Base-by-base conservation (phyloP, 1,140 invertebrate genomes). In the Calycopis cecrops region DNA sequence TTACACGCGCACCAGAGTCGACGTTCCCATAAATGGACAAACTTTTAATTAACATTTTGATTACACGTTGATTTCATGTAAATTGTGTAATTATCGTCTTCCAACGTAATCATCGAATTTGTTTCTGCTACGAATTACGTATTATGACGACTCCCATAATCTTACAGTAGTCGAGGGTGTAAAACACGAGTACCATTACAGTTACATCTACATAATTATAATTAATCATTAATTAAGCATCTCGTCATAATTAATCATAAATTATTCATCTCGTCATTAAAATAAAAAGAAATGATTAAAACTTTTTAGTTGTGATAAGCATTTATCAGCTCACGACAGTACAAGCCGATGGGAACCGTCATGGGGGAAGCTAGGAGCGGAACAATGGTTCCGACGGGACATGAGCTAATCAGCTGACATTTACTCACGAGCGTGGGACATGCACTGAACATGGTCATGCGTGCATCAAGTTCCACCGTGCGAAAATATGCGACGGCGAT, bases 401-500 rank as follows among this genome's bases (percentile, higher is more conserved):
- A 62, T 64, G 63, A 68, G 65, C 63, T 67, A 74, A 69, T 71
- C 69, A 72, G 72, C 67, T 71, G 72, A 72, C 63, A 58, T 18
- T 49, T 34, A 49, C 51, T 59, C 59, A 65, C 55, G 66, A 73
- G 59, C 72, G 70, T 69, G 72, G 66, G 71, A 74, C 59, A 63
- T 48, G 63, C 62, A 63, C 60, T 62, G 67, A 63, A 17, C 33
- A 70, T 59, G 63, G 53, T 69, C 62, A 55, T 71, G 59, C 62
- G 59, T 54, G 57, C 60, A 38, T 79, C 72, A 35, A 49, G 59
- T 76, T 73, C 71, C 71, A 76, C 72, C 79, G 79, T 81, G 79
- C 73, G 81, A 81, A 83, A 83, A 64, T 75, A 85, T 79, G 77
- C 65, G 67, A 28, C 55, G 63, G 70, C 64, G 58, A 67, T 67